Percentiles rank a stretch among this genome's conserved stretches.
phyloP scores from a whole-genome alignment of 2,888 invertebrate genomes.

The Asteroscopus sphinx region DNA sequence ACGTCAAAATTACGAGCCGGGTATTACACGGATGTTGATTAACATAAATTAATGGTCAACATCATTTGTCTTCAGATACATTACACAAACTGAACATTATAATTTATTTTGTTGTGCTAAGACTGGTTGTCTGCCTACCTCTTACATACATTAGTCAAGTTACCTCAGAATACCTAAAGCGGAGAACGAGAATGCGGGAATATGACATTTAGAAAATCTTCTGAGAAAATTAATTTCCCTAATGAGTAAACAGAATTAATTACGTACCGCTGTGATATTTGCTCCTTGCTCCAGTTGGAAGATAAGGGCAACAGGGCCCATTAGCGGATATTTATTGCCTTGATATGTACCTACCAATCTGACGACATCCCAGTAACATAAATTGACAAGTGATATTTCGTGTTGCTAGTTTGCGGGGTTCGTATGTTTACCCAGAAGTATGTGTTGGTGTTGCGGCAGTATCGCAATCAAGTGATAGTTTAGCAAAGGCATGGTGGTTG shows the following conservation, averaged over 20 bases:
- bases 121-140: constrained; percentile 36
- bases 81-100: constrained; percentile 46
- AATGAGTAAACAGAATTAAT: constrained; percentile 48
- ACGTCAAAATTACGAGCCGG: constrained; percentile 52
- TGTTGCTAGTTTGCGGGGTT: constrained; percentile 25
- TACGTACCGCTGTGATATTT: constrained; percentile 37
- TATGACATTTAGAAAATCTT: constrained; percentile 32
- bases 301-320: constrained; percentile 51
- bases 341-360: constrained; percentile 48
- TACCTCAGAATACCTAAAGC: constrained; percentile 20
- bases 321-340: constrained; percentile 56
- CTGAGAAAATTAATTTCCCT: constrained; percentile 33
- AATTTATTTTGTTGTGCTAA: constrained; percentile 43
- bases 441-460: constrained; percentile 19
- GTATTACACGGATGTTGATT: constrained; percentile 50
- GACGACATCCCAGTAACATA: constrained; percentile 49
- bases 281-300: constrained; percentile 43
- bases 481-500: constrained; percentile 48
- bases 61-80: constrained; percentile 57
- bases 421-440: constrained; percentile 5
- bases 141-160: constrained; percentile 32
- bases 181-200: constrained; percentile 17
- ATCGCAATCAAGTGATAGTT: constrained; percentile 29
- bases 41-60: constrained; percentile 57
- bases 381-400: constrained; percentile 52